Percentiles rank a stretch among this genome's conserved stretches.
Conservation (phyloP, 2,888 invertebrate genomes). For the Zelleria hepariella region DNA sequence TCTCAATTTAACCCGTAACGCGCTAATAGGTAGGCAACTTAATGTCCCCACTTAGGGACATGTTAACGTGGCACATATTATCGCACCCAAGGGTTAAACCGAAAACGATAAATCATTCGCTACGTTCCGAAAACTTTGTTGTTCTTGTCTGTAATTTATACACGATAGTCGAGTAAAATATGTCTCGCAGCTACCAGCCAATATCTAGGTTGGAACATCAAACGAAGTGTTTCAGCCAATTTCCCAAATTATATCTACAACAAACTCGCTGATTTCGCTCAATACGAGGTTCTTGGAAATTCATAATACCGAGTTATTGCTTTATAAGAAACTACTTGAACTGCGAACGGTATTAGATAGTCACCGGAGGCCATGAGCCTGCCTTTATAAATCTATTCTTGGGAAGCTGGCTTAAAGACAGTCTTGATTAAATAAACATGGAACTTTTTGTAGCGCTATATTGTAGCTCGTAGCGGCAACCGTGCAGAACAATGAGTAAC, state of each 20-base stretch:
- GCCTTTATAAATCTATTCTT: too few species aligned
- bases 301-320: background rate
- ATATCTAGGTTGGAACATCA: background rate
- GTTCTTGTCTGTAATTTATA: constrained; percentile 37
- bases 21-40: constrained; percentile 21
- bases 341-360: background rate
- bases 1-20: constrained; percentile 7
- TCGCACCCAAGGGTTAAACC: constrained; percentile 41
- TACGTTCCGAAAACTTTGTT: constrained; percentile 43
- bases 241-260: background rate
- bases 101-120: constrained; percentile 50
- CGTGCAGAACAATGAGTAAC: background rate
- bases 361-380: too few species aligned
- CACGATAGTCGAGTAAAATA: background rate
- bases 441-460: background rate
- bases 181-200: background rate
- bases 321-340: background rate
- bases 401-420: background rate
- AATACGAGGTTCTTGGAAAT: background rate
- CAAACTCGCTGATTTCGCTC: background rate
- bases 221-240: background rate
- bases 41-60: constrained; percentile 30
- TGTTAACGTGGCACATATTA: constrained; percentile 37
- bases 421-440: background rate
- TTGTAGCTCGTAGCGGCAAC: background rate